Percentiles rank a stretch among this genome's conserved stretches.
These are phyloP conservation scores for Dromococcyx pavoninus DNA, from an alignment of 2,797 vertebrate genomes.

Conservation along the genomic window DNA sequence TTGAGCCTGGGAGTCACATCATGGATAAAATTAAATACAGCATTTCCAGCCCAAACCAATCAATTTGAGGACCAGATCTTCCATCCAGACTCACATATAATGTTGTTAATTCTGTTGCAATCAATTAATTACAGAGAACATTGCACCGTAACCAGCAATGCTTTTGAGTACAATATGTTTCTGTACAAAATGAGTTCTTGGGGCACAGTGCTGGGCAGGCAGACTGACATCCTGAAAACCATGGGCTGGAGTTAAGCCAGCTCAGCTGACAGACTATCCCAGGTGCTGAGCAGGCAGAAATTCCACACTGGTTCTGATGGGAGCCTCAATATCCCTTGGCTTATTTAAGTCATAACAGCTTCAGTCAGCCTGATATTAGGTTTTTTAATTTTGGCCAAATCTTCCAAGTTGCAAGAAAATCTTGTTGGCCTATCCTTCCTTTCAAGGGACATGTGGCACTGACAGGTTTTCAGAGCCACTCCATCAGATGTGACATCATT, in stretches of 20 bases:
- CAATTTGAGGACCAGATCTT: background rate
- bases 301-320: background rate
- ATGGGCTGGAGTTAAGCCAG: rapidly evolving
- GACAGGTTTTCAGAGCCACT: rapidly evolving
- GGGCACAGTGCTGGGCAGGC: background rate
- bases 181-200: background rate
- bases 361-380: rapidly evolving
- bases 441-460: rapidly evolving
- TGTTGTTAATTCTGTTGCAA: background rate
- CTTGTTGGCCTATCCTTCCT: rapidly evolving
- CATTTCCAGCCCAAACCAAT: background rate
- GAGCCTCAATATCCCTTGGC: background rate
- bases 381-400: background rate
- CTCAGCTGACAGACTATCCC: background rate
- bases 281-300: background rate
- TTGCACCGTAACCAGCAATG: background rate
- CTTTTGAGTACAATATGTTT: rapidly evolving
- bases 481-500: background rate
- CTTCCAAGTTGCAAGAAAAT: background rate
- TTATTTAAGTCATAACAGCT: background rate
- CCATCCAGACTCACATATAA: rapidly evolving
- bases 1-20: background rate
- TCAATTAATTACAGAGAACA: rapidly evolving
- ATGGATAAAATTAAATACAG: rapidly evolving
- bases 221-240: background rate